Base-by-base conservation (phyloP, 2,888 invertebrate genomes). In the Graphium colonna region DNA sequence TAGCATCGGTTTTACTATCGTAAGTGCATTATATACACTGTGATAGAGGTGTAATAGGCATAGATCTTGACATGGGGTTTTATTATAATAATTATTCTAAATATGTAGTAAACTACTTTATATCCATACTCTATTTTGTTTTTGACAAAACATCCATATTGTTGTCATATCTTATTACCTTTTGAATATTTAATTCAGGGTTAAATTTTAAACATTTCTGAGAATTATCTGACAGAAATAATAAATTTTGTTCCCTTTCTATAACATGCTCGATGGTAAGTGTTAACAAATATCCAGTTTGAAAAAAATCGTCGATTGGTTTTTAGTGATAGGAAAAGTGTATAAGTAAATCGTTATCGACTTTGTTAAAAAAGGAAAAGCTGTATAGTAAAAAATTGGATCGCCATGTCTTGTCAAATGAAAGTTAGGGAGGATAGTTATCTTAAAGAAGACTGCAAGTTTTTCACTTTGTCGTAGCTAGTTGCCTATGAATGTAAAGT, bases 11-110 rank as follows among this genome's bases (percentile, higher is more conserved):
- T 80, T 75, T 73, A 73, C 69, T 75, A 66, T 79, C 75, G 69
- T 86, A 85, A 84, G 89, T 88, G 86, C 88, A 85, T 89, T 88
- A 86, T 82, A 81, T 88, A 88, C 88, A 86, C 84, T 88, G 89
- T 88, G 87, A 88, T 89, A 87, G 80, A 81, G 67, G 84, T 86
- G 86, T 88, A 86, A 83, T 79, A 80, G 74, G 63, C 65, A 67
- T 78, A 79, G 77, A 75, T 80, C 79, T 83, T 80, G 82, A 83
- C 81, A 82, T 75, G 74, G 73, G 76, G 2, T 17, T 13, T 17
- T 17, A 9, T 17, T 40, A 10, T 16, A 31, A 15, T 40, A 16
- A 40, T 15, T 41, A 41, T 15, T 31, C 8, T 31, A 31, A 7
- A 31, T 1, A 31, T 31, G 7, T 3, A 26, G 26, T 31, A 10